A percentile compares a stretch with the other conserved stretches of the same genome.
Conservation (phyloP, 2,113 vertebrate genomes). For the Hippocampus guttulatus region DNA sequence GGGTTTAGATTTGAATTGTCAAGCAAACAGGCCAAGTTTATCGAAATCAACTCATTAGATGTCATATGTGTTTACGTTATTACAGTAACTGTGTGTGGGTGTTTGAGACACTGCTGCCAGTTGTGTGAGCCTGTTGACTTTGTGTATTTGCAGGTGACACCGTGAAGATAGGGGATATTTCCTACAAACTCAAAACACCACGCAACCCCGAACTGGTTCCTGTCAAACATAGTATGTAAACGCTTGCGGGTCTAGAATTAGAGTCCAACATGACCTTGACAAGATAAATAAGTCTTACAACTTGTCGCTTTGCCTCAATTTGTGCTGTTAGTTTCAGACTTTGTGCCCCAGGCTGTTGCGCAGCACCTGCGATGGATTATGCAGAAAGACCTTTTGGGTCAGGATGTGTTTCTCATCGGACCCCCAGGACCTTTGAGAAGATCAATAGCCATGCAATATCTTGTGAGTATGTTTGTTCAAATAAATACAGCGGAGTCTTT, state of each 20-base stretch:
- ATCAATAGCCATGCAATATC: constrained; percentile 96
- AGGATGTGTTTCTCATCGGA: constrained; percentile 95
- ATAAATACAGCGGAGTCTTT: too few species aligned
- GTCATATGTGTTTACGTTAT: not conserved
- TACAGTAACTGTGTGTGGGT: not conserved
- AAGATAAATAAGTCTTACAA: not conserved
- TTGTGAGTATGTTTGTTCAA: constrained; percentile 67
- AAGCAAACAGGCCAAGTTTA: not conserved
- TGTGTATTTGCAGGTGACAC: constrained; percentile 79
- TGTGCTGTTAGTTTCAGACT: constrained; percentile 77
- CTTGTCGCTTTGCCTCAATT: not conserved
- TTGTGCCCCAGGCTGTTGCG: constrained; percentile 78
- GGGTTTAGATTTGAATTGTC: not conserved
- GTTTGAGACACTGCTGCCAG: not conserved
- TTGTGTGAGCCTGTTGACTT: not conserved
- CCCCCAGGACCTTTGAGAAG: constrained; percentile 92
- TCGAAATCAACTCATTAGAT: not conserved
- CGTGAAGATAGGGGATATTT: constrained; percentile 90
- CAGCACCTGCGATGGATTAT: constrained; percentile 97
- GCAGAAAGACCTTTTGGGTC: constrained; percentile 96
- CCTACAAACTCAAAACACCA: constrained; percentile 84
- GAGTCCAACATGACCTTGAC: not conserved
- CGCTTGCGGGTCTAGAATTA: not conserved
- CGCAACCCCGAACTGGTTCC: constrained; percentile 91
- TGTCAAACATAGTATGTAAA: constrained; percentile 85